These are phyloP conservation scores for Lontra canadensis DNA, from an alignment of 2,113 vertebrate genomes.

Conservation along the genomic window DNA sequence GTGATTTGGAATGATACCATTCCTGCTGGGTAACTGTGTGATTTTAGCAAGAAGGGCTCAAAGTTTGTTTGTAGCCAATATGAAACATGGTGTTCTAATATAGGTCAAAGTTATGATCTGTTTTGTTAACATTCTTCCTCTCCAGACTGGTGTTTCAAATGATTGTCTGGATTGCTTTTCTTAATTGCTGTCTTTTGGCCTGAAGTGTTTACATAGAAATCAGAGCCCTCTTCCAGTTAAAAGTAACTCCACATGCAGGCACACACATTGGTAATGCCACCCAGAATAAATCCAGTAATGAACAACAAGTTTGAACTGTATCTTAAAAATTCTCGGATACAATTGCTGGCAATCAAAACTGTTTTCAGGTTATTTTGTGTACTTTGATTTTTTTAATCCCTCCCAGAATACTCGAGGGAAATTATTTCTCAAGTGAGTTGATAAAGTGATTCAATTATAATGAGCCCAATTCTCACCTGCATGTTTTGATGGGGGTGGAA, in stretches of 20 bases:
- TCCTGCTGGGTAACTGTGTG: slow-evolving; percentile 62
- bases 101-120: slow-evolving; percentile 44
- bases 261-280: slow-evolving; percentile 10
- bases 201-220: slow-evolving; percentile 68
- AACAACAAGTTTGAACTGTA: slow-evolving; percentile 52
- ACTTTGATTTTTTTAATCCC: slow-evolving; percentile 57
- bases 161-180: slow-evolving; percentile 58
- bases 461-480: slow-evolving; percentile 29
- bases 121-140: slow-evolving; percentile 44
- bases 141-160: slow-evolving; percentile 60
- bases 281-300: slow-evolving; percentile 37
- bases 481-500: not conserved
- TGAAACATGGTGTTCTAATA: not conserved
- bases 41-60: slow-evolving; percentile 44
- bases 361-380: slow-evolving; percentile 62
- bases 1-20: slow-evolving; percentile 67
- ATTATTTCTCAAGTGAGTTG: slow-evolving; percentile 26
- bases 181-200: slow-evolving; percentile 51
- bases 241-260: slow-evolving; percentile 33
- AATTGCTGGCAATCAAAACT: slow-evolving; percentile 68
- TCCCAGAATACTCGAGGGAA: slow-evolving; percentile 50
- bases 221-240: slow-evolving; percentile 60
- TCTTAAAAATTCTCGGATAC: slow-evolving; percentile 60
- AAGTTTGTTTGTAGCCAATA: slow-evolving; percentile 55
- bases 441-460: slow-evolving; percentile 17